phyloP scores from a whole-genome alignment of 2,797 vertebrate genomes.

The Synaphobranchus kaupii region DNA sequence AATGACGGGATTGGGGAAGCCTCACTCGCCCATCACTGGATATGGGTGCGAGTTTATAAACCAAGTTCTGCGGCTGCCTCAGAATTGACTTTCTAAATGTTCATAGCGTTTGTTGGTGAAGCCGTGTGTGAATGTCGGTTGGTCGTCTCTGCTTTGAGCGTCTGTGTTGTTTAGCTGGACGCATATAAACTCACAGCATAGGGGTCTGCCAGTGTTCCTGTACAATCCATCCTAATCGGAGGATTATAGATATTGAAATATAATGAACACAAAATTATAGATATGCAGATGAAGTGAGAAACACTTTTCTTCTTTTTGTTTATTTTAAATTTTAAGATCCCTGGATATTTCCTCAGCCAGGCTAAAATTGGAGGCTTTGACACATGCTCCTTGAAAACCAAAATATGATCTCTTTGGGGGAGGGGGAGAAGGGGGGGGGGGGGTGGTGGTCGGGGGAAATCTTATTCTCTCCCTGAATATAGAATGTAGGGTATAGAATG shows the following conservation, averaged over 20 bases:
- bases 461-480: neutral
- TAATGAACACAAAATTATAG: neutral
- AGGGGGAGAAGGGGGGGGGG: neutral
- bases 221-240: neutral
- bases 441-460: neutral
- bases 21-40: neutral
- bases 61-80: neutral
- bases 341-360: conserved; percentile 22
- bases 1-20: neutral
- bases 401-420: neutral
- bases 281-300: conserved; percentile 3
- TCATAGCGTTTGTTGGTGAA: neutral
- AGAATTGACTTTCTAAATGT: neutral
- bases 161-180: neutral
- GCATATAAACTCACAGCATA: neutral
- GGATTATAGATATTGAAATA: neutral
- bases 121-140: neutral
- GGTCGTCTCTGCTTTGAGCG: neutral
- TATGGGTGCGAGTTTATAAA: neutral
- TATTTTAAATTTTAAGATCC: conserved; percentile 10
- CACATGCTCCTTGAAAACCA: conserved; percentile 10
- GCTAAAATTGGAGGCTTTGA: conserved; percentile 29
- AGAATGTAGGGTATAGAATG: neutral
- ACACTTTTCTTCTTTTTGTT: neutral
- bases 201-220: neutral